Conservation (phyloP, 1,140 invertebrate genomes). For the Apis cerana region DNA sequence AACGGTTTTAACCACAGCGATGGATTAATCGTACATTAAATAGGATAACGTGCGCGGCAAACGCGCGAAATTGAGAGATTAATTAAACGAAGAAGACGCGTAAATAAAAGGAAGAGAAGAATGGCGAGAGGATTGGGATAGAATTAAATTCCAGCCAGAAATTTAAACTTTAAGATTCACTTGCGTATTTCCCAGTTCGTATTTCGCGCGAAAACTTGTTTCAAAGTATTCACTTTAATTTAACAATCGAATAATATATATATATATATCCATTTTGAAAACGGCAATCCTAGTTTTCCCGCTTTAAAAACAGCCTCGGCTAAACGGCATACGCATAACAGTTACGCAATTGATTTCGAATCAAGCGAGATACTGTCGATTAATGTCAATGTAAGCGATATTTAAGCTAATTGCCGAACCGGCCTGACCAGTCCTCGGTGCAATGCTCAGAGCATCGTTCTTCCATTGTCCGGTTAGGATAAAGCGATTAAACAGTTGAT, state of each 20-base stretch:
- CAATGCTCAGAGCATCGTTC: constrained; percentile 12
- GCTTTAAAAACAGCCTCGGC: not conserved
- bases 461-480: constrained; percentile 20
- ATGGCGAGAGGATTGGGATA: not conserved
- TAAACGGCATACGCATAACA: not conserved
- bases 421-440: not conserved
- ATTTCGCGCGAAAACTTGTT: not conserved
- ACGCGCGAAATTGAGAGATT: not conserved
- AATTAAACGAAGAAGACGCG: not conserved
- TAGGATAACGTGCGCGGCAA: not conserved
- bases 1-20: no score
- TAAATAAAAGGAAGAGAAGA: not conserved
- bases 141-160: not conserved
- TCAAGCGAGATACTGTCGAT: not conserved
- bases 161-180: not conserved
- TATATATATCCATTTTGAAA: not conserved
- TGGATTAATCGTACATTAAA: not conserved
- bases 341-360: constrained; percentile 9
- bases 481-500: constrained; percentile 42
- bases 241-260: not conserved
- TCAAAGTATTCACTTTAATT: not conserved
- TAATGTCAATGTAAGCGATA: constrained; percentile 32
- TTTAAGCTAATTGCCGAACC: constrained; percentile 17
- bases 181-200: not conserved
- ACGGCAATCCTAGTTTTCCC: not conserved